Conservation (phyloP, 2,113 vertebrate species). For the Amblyopsis rosae region DNA sequence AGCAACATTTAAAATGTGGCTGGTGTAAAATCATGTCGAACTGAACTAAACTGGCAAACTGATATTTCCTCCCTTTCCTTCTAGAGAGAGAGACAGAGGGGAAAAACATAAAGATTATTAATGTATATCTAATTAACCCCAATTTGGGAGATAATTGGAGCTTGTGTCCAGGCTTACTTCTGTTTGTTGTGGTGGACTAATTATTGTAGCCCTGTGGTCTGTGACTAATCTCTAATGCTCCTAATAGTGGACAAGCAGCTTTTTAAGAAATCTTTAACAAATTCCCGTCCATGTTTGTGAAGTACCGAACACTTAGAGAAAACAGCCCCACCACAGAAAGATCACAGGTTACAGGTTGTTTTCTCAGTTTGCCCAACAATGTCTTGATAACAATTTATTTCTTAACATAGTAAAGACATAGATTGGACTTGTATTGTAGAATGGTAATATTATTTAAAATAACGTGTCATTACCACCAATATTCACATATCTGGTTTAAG, state of each 20-base stretch:
- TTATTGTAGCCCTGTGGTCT: conserved; percentile 52
- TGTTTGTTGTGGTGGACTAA: conserved; percentile 52
- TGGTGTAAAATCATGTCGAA: too few species aligned
- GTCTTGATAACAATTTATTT: too few species aligned
- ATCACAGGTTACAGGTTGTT: not conserved
- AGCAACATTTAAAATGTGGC: too few species aligned
- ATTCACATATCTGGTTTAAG: too few species aligned
- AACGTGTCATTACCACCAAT: too few species aligned
- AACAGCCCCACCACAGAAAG: not conserved
- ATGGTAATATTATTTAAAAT: too few species aligned
- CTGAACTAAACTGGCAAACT: too few species aligned
- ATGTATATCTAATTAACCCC: not conserved
- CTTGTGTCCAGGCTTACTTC: conserved; percentile 10
- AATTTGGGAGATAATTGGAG: conserved; percentile 10
- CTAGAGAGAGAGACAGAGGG: conserved; percentile 3
- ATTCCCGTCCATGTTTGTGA: not conserved
- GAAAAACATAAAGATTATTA: conserved; percentile 22
- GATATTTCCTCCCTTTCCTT: too few species aligned
- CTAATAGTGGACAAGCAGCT: conserved; percentile 45
- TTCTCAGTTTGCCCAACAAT: too few species aligned
- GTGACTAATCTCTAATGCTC: conserved; percentile 56
- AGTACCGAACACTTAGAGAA: not conserved
- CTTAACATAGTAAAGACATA: too few species aligned
- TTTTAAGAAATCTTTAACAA: conserved; percentile 38
- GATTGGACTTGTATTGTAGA: too few species aligned